Conservation (phyloP, 2,797 vertebrate genomes). For the Falco rusticolus region DNA sequence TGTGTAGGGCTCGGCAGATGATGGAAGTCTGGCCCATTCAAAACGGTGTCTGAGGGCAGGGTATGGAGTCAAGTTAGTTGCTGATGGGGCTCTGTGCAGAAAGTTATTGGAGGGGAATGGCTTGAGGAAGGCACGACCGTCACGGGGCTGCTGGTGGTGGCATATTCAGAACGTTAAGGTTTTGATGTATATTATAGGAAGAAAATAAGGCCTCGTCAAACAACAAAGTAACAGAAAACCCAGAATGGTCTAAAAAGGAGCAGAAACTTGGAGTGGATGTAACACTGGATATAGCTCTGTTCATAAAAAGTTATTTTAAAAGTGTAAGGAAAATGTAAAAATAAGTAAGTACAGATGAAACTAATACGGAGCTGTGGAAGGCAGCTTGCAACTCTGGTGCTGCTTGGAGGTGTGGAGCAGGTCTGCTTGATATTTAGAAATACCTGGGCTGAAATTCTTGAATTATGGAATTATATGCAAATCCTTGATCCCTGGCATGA, state of each 20-base stretch:
- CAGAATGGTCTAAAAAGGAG: neutral
- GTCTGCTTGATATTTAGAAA: neutral
- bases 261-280: neutral
- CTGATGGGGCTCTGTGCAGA: neutral
- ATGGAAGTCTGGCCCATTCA: neutral
- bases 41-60: neutral
- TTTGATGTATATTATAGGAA: neutral
- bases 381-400: neutral
- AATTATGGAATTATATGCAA: neutral
- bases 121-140: neutral
- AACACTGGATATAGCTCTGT: neutral
- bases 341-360: neutral
- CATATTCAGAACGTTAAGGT: neutral
- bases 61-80: neutral
- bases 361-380: neutral
- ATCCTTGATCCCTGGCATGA: neutral
- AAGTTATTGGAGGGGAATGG: neutral
- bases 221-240: neutral
- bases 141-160: neutral
- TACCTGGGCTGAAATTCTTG: neutral
- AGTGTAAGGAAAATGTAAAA: neutral
- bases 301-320: neutral
- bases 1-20: neutral
- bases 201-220: neutral
- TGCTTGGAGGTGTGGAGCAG: neutral